Conservation (phyloP, 2,888 invertebrate species). For the Drosophila prolongata region DNA sequence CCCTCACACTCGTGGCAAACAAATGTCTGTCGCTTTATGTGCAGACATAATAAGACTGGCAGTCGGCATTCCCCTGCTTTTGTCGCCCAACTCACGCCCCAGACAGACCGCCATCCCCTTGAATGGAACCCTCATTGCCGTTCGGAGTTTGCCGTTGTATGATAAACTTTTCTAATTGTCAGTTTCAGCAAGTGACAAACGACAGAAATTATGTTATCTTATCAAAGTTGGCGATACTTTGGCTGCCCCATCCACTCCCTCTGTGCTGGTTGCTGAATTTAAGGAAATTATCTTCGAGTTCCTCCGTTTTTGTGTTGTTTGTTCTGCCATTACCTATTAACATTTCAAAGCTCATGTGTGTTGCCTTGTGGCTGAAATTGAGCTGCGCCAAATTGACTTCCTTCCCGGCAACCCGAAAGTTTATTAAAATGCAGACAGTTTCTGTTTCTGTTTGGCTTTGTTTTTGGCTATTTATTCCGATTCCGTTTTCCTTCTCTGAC, state of each 20-base stretch:
- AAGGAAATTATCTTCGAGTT: slow-evolving; percentile 71
- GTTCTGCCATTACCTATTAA: slow-evolving; percentile 60
- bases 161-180: slow-evolving; percentile 81
- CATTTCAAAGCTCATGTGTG: slow-evolving; percentile 71
- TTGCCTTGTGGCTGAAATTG: slow-evolving; percentile 58
- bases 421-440: slow-evolving; percentile 69
- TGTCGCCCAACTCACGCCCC: slow-evolving; percentile 62
- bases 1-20: slow-evolving; percentile 34
- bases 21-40: slow-evolving; percentile 58
- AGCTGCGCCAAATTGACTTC: slow-evolving; percentile 76
- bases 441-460: slow-evolving; percentile 23
- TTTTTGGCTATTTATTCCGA: slow-evolving; percentile 27
- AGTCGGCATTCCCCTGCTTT: slow-evolving; percentile 43
- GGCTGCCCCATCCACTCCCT: slow-evolving; percentile 20
- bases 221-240: slow-evolving; percentile 74
- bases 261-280: slow-evolving; percentile 49
- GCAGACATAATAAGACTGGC: slow-evolving; percentile 58
- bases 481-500: slow-evolving; percentile 36
- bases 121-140: slow-evolving; percentile 28
- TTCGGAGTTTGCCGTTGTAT: slow-evolving; percentile 58
- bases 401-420: slow-evolving; percentile 26
- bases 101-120: slow-evolving; percentile 8
- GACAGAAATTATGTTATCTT: slow-evolving; percentile 81
- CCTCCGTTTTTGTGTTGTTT: slow-evolving; percentile 31
- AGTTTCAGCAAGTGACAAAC: slow-evolving; percentile 81